Evolutionary conservation across 2,113 vertebrate species (phyloP).

Genomic region (Megaceryle torquata): DNA sequence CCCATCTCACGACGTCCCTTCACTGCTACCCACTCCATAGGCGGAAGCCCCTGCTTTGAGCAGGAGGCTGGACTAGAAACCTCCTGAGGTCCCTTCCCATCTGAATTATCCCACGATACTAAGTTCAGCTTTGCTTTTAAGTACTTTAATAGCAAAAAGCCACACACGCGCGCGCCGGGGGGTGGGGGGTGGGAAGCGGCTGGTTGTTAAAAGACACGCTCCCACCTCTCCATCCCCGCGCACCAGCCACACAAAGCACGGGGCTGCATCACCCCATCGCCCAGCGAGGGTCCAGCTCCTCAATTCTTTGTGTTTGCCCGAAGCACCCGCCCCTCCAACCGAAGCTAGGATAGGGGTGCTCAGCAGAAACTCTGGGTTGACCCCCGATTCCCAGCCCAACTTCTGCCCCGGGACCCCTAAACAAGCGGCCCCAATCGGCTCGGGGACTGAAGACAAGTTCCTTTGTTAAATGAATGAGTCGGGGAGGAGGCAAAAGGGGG

Average conservation of each 20-base stretch:
- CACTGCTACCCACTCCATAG: not conserved
- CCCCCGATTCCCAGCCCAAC: not conserved
- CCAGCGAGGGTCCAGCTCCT: not conserved
- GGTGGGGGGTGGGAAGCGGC: not conserved
- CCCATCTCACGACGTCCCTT: not conserved
- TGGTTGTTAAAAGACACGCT: not conserved
- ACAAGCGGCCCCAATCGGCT: not conserved
- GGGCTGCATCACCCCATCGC: not conserved
- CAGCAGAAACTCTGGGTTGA: not conserved
- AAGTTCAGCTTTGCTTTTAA: not conserved
- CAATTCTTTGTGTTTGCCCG: not conserved
- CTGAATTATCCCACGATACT: not conserved
- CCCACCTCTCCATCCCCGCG: not conserved
- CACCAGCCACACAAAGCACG: conserved; percentile 21
- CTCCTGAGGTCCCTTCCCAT: not conserved
- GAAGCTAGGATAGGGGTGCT: not conserved
- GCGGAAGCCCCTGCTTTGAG: not conserved
- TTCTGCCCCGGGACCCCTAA: not conserved
- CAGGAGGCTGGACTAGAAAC: not conserved
- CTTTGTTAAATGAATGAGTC: conserved; percentile 48
- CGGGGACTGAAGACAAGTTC: not conserved
- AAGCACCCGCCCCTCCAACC: not conserved
- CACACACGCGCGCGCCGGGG: not conserved
- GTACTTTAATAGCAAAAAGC: not conserved
- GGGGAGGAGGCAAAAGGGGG: not conserved